phyloP scores from a whole-genome alignment of 2,113 vertebrate species.

The Corythoichthys intestinalis region DNA sequence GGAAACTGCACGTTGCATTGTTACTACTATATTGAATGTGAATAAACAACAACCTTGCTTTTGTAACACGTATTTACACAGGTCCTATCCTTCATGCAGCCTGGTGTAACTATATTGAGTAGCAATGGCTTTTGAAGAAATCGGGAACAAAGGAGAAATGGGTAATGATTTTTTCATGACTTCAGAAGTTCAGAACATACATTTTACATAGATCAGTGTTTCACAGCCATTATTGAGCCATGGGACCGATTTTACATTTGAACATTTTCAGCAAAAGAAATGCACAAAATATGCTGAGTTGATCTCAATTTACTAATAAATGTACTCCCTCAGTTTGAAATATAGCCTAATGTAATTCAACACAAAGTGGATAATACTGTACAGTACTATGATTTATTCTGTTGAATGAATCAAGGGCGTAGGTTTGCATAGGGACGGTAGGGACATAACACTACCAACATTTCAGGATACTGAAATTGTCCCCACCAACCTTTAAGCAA shows the following conservation, averaged over 20 bases:
- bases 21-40: neutral
- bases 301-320: neutral
- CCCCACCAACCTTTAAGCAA: too few relatives aligned
- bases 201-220: neutral
- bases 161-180: slow-evolving; percentile 37
- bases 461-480: too few relatives aligned
- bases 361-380: too few relatives aligned
- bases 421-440: too few relatives aligned
- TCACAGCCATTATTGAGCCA: neutral
- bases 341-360: too few relatives aligned
- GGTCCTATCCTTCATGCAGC: slow-evolving; percentile 24
- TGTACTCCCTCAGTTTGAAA: too few relatives aligned
- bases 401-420: too few relatives aligned
- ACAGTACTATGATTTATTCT: too few relatives aligned
- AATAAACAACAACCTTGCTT: neutral
- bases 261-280: neutral
- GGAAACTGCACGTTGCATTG: neutral
- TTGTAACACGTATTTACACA: slow-evolving; percentile 8
- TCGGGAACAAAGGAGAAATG: slow-evolving; percentile 68
- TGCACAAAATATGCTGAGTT: neutral
- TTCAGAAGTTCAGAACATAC: neutral
- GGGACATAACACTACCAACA: too few relatives aligned
- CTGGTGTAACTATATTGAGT: slow-evolving; percentile 9
- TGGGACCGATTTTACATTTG: neutral
- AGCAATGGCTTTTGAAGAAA: slow-evolving; percentile 74